Evolutionary conservation across 2,797 vertebrate species (phyloP).

Genomic region (Oceanodroma leucorhoa): DNA sequence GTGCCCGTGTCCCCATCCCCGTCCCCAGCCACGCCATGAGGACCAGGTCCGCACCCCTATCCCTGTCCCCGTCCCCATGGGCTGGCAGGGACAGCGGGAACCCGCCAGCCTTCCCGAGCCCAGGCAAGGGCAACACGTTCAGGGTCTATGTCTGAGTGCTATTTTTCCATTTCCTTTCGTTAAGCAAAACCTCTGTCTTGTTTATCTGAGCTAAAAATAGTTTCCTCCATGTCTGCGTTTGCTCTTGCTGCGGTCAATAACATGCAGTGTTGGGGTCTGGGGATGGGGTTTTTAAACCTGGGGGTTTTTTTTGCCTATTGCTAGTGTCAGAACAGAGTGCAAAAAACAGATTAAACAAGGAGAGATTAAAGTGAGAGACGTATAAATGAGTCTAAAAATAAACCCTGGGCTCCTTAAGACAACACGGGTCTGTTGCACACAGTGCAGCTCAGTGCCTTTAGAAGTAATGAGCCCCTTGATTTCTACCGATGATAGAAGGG

Average conservation of each 20-base stretch:
- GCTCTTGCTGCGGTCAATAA: not conserved
- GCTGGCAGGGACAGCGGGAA: not conserved
- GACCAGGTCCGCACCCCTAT: not conserved
- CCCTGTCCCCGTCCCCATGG: fast-evolving
- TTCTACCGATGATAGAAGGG: not conserved
- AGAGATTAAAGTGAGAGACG: not conserved
- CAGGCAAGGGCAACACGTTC: not conserved
- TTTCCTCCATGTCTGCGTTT: not conserved
- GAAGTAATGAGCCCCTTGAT: fast-evolving
- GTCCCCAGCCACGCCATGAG: fast-evolving
- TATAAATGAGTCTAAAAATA: not conserved
- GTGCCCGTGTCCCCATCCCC: fast-evolving
- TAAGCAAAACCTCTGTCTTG: slow-evolving; percentile 21
- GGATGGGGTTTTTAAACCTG: not conserved
- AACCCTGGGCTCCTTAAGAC: not conserved
- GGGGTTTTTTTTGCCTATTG: not conserved
- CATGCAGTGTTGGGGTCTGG: not conserved
- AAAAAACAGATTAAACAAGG: not conserved
- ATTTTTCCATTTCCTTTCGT: not conserved
- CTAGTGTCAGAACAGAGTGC: not conserved
- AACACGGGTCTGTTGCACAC: fast-evolving
- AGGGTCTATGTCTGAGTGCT: not conserved
- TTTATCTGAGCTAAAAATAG: slow-evolving; percentile 44
- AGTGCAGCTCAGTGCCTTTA: not conserved
- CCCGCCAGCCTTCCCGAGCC: not conserved